A percentile compares a stretch with the other conserved stretches of the same genome.
phyloP scores from a whole-genome alignment of 2,113 vertebrate genomes.

The Gnathonemus echidnorhynchus region DNA sequence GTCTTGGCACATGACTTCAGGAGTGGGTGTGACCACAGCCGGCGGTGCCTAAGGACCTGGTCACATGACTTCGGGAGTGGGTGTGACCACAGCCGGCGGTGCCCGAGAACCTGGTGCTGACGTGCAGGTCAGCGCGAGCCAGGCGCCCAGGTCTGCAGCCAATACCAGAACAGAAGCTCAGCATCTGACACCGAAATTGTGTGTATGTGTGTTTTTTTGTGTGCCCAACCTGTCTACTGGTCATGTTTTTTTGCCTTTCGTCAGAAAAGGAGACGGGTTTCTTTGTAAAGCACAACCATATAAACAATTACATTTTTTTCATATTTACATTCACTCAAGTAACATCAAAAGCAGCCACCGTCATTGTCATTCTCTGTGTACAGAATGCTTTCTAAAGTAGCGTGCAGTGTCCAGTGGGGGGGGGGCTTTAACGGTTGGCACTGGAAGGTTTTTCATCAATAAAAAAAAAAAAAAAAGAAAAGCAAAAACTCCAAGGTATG shows the following conservation, averaged over 20 bases:
- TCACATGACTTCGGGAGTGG: not conserved
- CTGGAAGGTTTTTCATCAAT: not conserved
- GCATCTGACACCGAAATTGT: not conserved
- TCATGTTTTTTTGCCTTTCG: not conserved
- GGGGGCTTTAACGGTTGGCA: conserved; percentile 11
- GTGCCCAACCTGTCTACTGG: not conserved
- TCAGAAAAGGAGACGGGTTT: not conserved
- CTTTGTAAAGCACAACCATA: conserved; percentile 16
- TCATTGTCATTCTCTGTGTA: not conserved
- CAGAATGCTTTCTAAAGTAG: conserved; percentile 11
- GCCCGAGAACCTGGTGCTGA: not conserved
- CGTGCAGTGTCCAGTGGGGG: not conserved
- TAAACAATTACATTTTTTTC: conserved; percentile 16
- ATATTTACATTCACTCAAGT: conserved; percentile 18
- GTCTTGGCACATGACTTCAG: not conserved
- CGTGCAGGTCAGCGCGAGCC: not conserved
- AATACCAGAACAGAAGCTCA: not conserved
- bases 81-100: not conserved
- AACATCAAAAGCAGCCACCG: conserved; percentile 1
- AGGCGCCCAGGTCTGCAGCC: not conserved
- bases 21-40: not conserved
- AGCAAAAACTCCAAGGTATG: not conserved
- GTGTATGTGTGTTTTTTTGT: not conserved
- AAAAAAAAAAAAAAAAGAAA: not conserved
- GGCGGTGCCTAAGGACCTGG: not conserved